These are phyloP conservation scores for Drosophila leonis DNA, from an alignment of 2,888 invertebrate genomes.

Conservation along the genomic window DNA sequence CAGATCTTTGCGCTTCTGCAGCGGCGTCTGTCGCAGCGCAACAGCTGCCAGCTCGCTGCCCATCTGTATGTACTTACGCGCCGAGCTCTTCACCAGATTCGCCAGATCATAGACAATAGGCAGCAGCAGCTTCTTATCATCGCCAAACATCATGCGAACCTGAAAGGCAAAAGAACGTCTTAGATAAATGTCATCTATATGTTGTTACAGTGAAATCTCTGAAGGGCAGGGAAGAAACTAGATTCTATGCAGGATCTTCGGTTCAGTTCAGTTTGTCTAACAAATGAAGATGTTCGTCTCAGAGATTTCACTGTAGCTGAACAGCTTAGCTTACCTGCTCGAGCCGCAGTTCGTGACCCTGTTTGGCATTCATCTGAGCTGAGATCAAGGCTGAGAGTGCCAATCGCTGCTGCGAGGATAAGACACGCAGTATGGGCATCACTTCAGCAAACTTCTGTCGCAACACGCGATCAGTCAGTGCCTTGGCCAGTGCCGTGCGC, in stretches of 20 bases:
- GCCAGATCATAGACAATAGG: slow-evolving; percentile 89
- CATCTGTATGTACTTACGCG: slow-evolving; percentile 79
- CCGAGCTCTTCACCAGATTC: slow-evolving; percentile 87
- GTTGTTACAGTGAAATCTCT: not conserved
- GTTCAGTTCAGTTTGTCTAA: too few species aligned
- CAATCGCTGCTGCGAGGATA: slow-evolving; percentile 88
- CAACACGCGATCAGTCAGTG: slow-evolving; percentile 87
- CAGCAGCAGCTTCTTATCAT: slow-evolving; percentile 87
- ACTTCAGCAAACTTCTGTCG: slow-evolving; percentile 88
- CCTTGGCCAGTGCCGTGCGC: slow-evolving; percentile 87
- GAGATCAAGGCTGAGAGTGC: slow-evolving; percentile 88
- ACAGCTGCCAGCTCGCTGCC: slow-evolving; percentile 54
- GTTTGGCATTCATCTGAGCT: slow-evolving; percentile 87
- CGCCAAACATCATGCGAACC: slow-evolving; percentile 88
- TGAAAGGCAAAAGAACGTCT: slow-evolving; percentile 57
- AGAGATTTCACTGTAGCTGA: not conserved
- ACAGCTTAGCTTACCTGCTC: slow-evolving; percentile 86
- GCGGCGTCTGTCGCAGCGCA: slow-evolving; percentile 40
- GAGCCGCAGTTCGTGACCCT: slow-evolving; percentile 86
- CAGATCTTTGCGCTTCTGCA: slow-evolving; percentile 61
- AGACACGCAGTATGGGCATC: slow-evolving; percentile 88
- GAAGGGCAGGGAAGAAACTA: not conserved
- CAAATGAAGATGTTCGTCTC: too few species aligned
- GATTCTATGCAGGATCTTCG: too few species aligned
- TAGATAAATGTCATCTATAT: not conserved